Base-by-base conservation (phyloP, 1,140 invertebrate genomes). In the Drosophila nikananu region DNA sequence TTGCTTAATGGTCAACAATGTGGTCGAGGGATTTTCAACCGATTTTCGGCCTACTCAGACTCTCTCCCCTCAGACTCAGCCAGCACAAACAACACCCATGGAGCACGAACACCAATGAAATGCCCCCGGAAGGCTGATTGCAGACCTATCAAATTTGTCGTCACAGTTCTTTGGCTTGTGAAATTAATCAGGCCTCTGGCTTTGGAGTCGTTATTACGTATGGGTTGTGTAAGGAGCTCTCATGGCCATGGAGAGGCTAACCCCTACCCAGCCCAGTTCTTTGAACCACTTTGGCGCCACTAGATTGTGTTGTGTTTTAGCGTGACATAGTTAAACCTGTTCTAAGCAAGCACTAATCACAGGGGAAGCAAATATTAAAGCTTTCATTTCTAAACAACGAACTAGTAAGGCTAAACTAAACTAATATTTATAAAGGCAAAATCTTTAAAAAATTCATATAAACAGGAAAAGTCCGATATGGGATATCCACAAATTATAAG, bases 141-240 rank as follows among this genome's bases (percentile, higher is more conserved):
- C 66, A 44, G 52, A 44, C 35, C 67, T 49, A 71, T 68, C 67
- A 71, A 68, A 71, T 54, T 54, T 71, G 67, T 55, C 48, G 39
- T 37, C 63, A 55, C 49, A 67, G 67, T 71, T 67, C 67, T 68
- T 39, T 32, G 67, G 39, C 7, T 30, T 65, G 49, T 54, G 37
- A 42, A 37, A 67, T 71, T 71, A 71, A 71, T 44, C 67, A 32
- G 35, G 48, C 67, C 37, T 5, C 15, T 66, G 48, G 61, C 32
- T 15, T 32, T 32, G 48, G n/a, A n/a, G 21, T 37, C 7, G 27
- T 57, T n/a, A 60, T 65, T 52, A 49, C 23, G 48, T 49, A 52
- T 52, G 51, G 55, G 62, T 65, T 61, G 44, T 62, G 62, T 42
- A 61, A 44, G 62, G 37, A 42, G 54, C 32, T 23, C 15, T 10